Conservation (phyloP, 92 coral and sea anemone species). For the Epizoanthus ramosus region DNA sequence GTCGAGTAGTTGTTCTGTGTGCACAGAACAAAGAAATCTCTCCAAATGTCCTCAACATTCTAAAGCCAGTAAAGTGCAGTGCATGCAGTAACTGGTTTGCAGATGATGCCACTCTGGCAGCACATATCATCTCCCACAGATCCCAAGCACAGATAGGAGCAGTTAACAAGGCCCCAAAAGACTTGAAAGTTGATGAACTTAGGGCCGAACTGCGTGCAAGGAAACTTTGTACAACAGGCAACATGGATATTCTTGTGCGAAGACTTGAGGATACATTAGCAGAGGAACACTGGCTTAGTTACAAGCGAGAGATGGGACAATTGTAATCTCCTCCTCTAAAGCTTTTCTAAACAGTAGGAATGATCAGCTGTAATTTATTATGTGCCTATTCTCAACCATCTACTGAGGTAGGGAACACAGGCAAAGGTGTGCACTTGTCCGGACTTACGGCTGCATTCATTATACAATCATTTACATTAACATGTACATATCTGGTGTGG, state of each 20-base stretch:
- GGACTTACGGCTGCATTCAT: too few species aligned
- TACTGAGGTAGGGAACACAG: too few species aligned
- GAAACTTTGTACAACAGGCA: background rate
- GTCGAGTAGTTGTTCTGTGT: conserved; percentile 42
- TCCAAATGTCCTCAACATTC: conserved; percentile 31
- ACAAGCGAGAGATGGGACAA: too few species aligned
- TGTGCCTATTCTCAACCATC: too few species aligned
- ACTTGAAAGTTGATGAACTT: conserved; percentile 58
- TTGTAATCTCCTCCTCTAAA: too few species aligned
- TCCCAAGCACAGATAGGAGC: conserved; percentile 29
- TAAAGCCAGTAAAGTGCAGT: conserved; percentile 52
- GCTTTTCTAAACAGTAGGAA: too few species aligned
- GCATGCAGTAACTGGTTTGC: conserved; percentile 50
- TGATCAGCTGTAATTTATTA: too few species aligned
- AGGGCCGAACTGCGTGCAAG: conserved; percentile 51
- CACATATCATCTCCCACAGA: conserved; percentile 48
- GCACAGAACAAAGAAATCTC: conserved; percentile 50
- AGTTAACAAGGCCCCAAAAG: conserved; percentile 49
- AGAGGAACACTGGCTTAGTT: conserved; percentile 31
- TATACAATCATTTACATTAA: too few species aligned
- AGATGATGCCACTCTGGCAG: conserved; percentile 44
- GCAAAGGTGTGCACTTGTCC: too few species aligned
- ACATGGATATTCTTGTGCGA: conserved; percentile 50
- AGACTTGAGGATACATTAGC: conserved; percentile 56
- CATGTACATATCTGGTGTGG: too few species aligned